Percentiles rank a stretch among this genome's conserved stretches.
Conservation (phyloP, 2,888 invertebrate species). For the Neria commutata region DNA sequence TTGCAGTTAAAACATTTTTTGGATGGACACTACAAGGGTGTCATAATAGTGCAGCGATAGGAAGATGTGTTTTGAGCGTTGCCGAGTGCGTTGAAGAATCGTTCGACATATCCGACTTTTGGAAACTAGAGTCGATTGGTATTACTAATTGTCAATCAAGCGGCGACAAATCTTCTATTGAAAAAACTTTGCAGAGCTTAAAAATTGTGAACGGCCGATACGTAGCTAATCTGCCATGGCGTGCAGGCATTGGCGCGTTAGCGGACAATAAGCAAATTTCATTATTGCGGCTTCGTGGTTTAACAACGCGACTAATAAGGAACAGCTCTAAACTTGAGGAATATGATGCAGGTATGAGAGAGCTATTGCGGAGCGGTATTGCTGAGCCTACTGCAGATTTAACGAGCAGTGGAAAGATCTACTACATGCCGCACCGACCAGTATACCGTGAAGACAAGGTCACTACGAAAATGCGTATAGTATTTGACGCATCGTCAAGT, state of each 20-base stretch:
- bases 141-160: constrained; percentile 10
- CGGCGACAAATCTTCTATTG: constrained; percentile 6
- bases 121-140: constrained; percentile 22
- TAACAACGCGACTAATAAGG: constrained; percentile 14
- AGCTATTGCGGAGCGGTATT: constrained; percentile 3
- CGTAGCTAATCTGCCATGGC: constrained; percentile 18
- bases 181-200: constrained; percentile 17
- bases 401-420: background rate
- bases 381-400: background rate
- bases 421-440: constrained; percentile 9
- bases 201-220: constrained; percentile 14
- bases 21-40: constrained; percentile 21
- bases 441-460: constrained; percentile 3
- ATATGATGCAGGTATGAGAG: constrained; percentile 22
- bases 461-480: background rate
- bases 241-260: constrained; percentile 4
- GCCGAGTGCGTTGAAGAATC: background rate
- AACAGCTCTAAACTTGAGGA: constrained; percentile 14
- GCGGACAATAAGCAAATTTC: constrained; percentile 16
- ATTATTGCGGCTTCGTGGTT: background rate
- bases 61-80: constrained; percentile 8
- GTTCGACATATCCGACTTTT: constrained; percentile 19
- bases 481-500: background rate
- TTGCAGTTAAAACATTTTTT: constrained; percentile 27
- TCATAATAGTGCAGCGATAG: background rate